Percentiles rank a stretch among this genome's conserved stretches.
These are phyloP conservation scores for Thaumatotibia leucotreta DNA, from an alignment of 1,140 invertebrate species.

Conservation along the genomic window DNA sequence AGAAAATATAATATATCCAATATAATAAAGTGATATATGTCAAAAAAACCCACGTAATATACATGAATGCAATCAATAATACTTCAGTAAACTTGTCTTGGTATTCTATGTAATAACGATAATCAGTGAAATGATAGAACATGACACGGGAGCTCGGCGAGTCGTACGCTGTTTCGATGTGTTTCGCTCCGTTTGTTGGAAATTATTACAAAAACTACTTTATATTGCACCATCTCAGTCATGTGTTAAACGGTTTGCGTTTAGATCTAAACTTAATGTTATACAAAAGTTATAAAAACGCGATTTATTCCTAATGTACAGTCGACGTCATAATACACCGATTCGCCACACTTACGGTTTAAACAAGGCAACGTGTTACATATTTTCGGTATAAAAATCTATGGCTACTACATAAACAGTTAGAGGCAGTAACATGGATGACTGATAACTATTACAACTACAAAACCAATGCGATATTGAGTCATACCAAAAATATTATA, in stretches of 20 bases:
- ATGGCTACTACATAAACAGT: too few relatives aligned
- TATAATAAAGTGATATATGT: conserved; percentile 25
- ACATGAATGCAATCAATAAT: conserved; percentile 31
- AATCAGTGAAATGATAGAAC: conserved; percentile 11
- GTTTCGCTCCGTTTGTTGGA: neutral
- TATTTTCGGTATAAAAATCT: too few relatives aligned
- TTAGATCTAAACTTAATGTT: conserved; percentile 11
- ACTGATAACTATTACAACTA: too few relatives aligned
- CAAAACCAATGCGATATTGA: too few relatives aligned
- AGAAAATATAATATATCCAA: conserved; percentile 48
- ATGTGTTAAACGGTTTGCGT: conserved; percentile 12
- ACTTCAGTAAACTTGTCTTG: conserved; percentile 16
- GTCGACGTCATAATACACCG: conserved; percentile 2
- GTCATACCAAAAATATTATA: too few relatives aligned
- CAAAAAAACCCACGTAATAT: conserved; percentile 34
- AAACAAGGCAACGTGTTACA: neutral
- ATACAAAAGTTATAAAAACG: conserved; percentile 9
- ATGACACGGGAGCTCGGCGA: neutral
- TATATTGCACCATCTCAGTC: conserved; percentile 13
- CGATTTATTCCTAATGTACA: neutral
- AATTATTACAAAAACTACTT: conserved; percentile 1
- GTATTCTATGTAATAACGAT: conserved; percentile 16
- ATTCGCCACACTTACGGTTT: neutral
- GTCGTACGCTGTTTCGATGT: neutral
- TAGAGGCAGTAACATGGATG: too few relatives aligned